Conservation (phyloP, 2,888 invertebrate species). For the Drosophila imparisetae region DNA sequence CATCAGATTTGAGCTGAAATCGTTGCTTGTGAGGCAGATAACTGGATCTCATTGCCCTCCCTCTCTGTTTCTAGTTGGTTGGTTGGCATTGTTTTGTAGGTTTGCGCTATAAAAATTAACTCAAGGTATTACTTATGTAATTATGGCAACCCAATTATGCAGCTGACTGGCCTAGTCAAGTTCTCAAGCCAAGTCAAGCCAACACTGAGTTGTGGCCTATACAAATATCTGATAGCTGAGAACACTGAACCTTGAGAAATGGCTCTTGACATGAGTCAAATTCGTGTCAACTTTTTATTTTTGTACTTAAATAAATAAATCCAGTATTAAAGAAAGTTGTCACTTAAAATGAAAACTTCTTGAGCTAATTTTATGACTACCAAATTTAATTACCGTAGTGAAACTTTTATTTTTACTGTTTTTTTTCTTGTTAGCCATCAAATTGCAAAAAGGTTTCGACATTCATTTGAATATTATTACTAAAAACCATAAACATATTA, state of each 20-base stretch:
- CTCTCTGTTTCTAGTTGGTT: neutral
- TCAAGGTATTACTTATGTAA: conserved; percentile 52
- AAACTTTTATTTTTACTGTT: conserved; percentile 44
- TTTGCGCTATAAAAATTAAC: conserved; percentile 34
- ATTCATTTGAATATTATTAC: conserved; percentile 44
- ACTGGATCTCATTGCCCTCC: conserved; percentile 54
- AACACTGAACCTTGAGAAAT: conserved; percentile 41
- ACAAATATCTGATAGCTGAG: conserved; percentile 47
- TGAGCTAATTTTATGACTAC: conserved; percentile 47
- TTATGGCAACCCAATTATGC: conserved; percentile 72
- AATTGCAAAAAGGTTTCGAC: conserved; percentile 25
- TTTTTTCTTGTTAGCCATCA: conserved; percentile 17
- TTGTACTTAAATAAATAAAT: conserved; percentile 23
- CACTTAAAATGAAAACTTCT: conserved; percentile 51
- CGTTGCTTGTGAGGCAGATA: conserved; percentile 67
- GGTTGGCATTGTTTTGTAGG: conserved; percentile 29
- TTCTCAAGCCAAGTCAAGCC: conserved; percentile 48
- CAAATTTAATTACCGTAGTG: conserved; percentile 59
- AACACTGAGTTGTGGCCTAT: conserved; percentile 9
- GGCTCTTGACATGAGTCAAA: conserved; percentile 32
- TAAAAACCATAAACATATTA: conserved; percentile 53
- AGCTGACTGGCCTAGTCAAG: conserved; percentile 24
- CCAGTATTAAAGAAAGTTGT: conserved; percentile 65
- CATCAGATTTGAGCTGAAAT: conserved; percentile 38
- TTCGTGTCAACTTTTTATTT: conserved; percentile 40